phyloP scores from a whole-genome alignment of 2,113 vertebrate genomes.

The Microcebus ravelobensis region DNA sequence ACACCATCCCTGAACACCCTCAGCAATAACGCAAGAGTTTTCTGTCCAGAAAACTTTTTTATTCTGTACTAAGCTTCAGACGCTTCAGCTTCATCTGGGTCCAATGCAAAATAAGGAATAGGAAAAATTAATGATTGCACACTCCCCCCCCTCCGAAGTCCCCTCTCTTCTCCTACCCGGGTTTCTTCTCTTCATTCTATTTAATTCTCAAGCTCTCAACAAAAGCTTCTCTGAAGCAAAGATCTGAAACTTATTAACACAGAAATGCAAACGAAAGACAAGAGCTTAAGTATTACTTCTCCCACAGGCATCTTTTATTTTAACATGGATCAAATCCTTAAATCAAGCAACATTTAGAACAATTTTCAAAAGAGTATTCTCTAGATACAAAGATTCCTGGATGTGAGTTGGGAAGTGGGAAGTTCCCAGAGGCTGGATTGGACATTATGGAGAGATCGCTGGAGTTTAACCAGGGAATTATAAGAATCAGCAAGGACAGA shows the following conservation, averaged over 20 bases:
- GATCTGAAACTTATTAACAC: background rate
- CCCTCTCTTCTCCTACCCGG: background rate
- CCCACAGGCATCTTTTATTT: background rate
- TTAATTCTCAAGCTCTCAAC: background rate
- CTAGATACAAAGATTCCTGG: background rate
- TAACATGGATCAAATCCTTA: background rate
- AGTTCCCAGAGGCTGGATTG: background rate
- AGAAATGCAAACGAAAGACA: background rate
- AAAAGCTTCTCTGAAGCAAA: background rate
- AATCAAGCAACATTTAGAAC: background rate
- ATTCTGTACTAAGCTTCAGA: background rate
- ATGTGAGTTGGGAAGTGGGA: no score
- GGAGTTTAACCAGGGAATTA: background rate
- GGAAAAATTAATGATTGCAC: background rate
- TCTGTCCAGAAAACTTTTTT: conserved; percentile 5
- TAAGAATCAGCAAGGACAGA: background rate
- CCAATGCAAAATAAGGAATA: background rate
- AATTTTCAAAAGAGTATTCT: background rate
- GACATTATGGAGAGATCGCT: background rate
- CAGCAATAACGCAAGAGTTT: background rate
- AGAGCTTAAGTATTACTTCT: background rate
- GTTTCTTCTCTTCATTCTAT: background rate
- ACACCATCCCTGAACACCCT: background rate
- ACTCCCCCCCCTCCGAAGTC: background rate
- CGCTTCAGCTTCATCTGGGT: background rate